Percentiles rank a stretch among this genome's conserved stretches.
These are phyloP conservation scores for Chromis chromis DNA, from an alignment of 2,797 vertebrate genomes.

Conservation along the genomic window DNA sequence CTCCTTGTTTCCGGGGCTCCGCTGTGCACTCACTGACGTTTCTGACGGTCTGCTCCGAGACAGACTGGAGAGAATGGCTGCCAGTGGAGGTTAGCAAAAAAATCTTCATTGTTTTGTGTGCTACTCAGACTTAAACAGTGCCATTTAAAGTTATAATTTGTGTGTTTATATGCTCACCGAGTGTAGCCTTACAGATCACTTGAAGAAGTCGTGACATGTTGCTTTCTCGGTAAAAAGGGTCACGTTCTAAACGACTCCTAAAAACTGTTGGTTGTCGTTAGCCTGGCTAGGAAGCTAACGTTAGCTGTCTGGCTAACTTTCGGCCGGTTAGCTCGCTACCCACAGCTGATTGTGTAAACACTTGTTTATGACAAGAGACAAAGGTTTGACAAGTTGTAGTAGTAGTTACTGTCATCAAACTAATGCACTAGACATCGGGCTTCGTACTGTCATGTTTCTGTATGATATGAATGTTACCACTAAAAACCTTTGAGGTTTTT, in stretches of 20 bases:
- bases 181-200: neutral
- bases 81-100: slow-evolving; percentile 88
- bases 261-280: slow-evolving; percentile 71
- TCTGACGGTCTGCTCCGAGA: slow-evolving; percentile 81
- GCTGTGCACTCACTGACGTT: slow-evolving; percentile 75
- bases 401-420: neutral
- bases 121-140: slow-evolving; percentile 47
- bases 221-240: slow-evolving; percentile 31
- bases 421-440: accelerated
- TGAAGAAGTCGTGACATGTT: slow-evolving; percentile 42
- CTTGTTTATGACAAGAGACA: slow-evolving; percentile 70
- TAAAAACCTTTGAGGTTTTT: slow-evolving; percentile 25
- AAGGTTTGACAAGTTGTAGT: slow-evolving; percentile 32
- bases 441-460: neutral
- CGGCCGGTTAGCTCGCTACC: slow-evolving; percentile 75
- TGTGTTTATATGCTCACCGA: neutral
- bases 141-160: slow-evolving; percentile 52
- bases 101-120: slow-evolving; percentile 76
- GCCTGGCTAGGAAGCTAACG: slow-evolving; percentile 63
- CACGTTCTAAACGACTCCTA: slow-evolving; percentile 60
- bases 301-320: slow-evolving; percentile 77
- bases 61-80: slow-evolving; percentile 90
- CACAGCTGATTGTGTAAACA: slow-evolving; percentile 83
- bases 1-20: slow-evolving; percentile 84
- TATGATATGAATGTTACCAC: neutral